Base-by-base conservation (phyloP, 2,113 vertebrate genomes). In the Mustela lutreola region DNA sequence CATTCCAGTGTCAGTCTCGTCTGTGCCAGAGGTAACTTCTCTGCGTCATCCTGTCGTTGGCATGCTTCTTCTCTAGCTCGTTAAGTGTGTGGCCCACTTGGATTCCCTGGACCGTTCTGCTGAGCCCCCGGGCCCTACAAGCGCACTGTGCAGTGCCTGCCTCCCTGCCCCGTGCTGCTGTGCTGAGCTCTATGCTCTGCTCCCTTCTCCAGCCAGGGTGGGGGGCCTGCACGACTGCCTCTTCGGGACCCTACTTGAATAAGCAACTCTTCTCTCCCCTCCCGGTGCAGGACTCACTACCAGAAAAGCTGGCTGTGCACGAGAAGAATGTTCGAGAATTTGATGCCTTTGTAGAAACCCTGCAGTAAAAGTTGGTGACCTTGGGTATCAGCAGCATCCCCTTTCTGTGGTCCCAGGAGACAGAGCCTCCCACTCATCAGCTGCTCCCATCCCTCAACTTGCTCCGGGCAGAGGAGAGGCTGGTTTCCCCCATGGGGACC, bases 271-370 rank as follows among this genome's bases (percentile, higher is more conserved):
- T 81, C 11, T 91, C 58, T 96, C 91, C 78, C 83, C 71, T 98
- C 8, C 97, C 9, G 56, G 82, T 81, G 39, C 98, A 99, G 99
- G 99, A 99, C 98, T 99, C 99, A 0, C 98, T 99, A 94, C 99
- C 99, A 2, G 99, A 99, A 98, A 99, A 99, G 98, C 98, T 99
- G 98, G 99, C 99, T 65, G 99, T 99, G 82, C 99, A 99, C 0
- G 99, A 99, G 99, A 99, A 99, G 96, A 99, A 99, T 7, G 99
- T 99, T 12, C 99, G 99, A 75, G 99, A 99, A 98, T 99, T 99
- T 90, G 99, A 99, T 87, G 99, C 99, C n/a, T 99, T 99, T 95
- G 99, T 99, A 94, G 99, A 99, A 97, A 99, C 99, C 88, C 99
- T 99, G 94, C 99, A 99, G 98, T 99, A 99, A 98, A 95, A 97